A percentile compares a stretch with the other conserved stretches of the same genome.
Conservation (phyloP, 2,888 invertebrate genomes). For the Ceraclea dissimilis region DNA sequence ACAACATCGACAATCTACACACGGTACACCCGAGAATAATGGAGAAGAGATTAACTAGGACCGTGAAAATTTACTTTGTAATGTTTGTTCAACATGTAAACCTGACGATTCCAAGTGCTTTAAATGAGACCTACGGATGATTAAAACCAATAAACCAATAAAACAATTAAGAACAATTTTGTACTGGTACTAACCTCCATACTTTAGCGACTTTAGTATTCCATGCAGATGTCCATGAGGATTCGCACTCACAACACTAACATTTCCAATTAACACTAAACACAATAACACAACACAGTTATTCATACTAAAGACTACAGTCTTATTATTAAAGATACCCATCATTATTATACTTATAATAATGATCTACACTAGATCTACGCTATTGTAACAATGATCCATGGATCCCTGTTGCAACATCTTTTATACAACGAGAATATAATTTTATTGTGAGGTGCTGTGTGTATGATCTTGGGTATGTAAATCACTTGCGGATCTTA, state of each 20-base stretch:
- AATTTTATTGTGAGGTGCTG: too few relatives aligned
- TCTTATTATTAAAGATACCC: background rate
- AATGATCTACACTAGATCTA: background rate
- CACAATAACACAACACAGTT: background rate
- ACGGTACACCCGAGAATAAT: too few relatives aligned
- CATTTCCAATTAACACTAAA: background rate
- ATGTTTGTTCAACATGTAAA: too few relatives aligned
- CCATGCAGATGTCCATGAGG: background rate
- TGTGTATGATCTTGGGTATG: too few relatives aligned
- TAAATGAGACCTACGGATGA: too few relatives aligned
- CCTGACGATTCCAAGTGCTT: too few relatives aligned
- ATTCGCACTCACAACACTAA: background rate
- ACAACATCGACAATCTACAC: too few relatives aligned
- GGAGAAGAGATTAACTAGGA: too few relatives aligned
- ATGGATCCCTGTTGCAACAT: background rate
- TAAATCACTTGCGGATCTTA: too few relatives aligned
- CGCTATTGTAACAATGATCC: background rate
- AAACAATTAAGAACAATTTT: background rate
- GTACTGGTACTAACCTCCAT: background rate
- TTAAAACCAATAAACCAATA: too few relatives aligned
- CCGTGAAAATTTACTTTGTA: too few relatives aligned
- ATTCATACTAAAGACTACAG: background rate
- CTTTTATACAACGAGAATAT: background rate
- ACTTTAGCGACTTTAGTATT: background rate
- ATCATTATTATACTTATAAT: background rate